Evolutionary conservation across 2,113 vertebrate genomes (phyloP).

Genomic region (Laterallus jamaicensis): DNA sequence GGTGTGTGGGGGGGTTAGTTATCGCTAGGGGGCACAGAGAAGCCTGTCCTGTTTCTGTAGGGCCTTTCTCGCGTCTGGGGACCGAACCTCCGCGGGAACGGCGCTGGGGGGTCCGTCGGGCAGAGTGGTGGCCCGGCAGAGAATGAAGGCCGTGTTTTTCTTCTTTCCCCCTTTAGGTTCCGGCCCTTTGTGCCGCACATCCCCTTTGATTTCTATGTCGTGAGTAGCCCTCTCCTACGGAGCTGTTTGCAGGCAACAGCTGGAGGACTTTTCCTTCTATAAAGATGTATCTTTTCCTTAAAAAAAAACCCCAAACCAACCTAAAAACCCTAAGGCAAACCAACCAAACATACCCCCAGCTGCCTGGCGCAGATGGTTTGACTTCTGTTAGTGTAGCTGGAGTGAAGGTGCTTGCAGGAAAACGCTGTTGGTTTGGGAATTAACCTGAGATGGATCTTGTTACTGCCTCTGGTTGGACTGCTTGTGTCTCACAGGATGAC

Average conservation of each 20-base stretch:
- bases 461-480: too few relatives aligned
- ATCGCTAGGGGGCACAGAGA: not conserved
- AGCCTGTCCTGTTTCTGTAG: not conserved
- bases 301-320: not conserved
- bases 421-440: too few relatives aligned
- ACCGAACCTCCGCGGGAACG: accelerated
- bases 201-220: slow-evolving; percentile 96
- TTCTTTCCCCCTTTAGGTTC: slow-evolving; percentile 79
- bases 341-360: too few relatives aligned
- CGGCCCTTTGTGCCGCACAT: slow-evolving; percentile 97
- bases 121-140: not conserved
- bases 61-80: not conserved
- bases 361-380: too few relatives aligned
- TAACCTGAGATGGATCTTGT: too few relatives aligned
- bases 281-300: not conserved
- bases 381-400: too few relatives aligned
- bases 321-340: too few relatives aligned
- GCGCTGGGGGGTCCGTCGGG: not conserved
- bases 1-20: not conserved
- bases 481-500: too few relatives aligned
- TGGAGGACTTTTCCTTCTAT: not conserved
- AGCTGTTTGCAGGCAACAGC: not conserved
- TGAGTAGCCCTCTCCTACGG: slow-evolving; percentile 69
- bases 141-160: not conserved
- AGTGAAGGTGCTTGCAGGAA: too few relatives aligned